Conservation (phyloP, 2,113 vertebrate genomes). For the Peucedramus taeniatus region DNA sequence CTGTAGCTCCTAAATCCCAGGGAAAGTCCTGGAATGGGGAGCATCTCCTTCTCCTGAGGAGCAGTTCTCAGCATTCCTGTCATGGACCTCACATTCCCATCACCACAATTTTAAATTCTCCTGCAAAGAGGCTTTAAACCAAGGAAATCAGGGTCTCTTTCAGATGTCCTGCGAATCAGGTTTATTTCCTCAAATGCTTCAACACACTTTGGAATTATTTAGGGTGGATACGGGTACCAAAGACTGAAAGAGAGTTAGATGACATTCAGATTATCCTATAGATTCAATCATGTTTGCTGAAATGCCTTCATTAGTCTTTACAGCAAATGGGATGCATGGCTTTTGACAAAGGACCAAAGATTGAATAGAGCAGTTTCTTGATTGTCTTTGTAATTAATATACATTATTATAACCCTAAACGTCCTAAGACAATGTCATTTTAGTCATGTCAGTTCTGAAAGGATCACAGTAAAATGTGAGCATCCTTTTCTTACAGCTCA, state of each 20-base stretch:
- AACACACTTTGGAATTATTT: not conserved
- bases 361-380: not conserved
- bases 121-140: not conserved
- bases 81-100: not conserved
- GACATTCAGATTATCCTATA: not conserved
- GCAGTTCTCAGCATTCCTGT: not conserved
- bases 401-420: fast-evolving
- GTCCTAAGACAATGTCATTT: not conserved
- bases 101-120: not conserved
- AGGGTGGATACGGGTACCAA: not conserved
- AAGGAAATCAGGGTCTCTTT: not conserved
- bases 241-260: not conserved
- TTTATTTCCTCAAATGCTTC: not conserved
- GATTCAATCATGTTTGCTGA: not conserved
- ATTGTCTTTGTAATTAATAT: not conserved
- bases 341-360: not conserved
- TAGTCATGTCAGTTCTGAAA: not conserved
- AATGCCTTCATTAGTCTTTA: not conserved
- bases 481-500: not conserved
- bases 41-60: not conserved
- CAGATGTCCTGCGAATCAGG: not conserved
- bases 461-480: not conserved
- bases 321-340: not conserved
- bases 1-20: not conserved
- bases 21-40: not conserved